Base-by-base conservation (phyloP, 1,140 invertebrate species). In the Amyelois transitella region DNA sequence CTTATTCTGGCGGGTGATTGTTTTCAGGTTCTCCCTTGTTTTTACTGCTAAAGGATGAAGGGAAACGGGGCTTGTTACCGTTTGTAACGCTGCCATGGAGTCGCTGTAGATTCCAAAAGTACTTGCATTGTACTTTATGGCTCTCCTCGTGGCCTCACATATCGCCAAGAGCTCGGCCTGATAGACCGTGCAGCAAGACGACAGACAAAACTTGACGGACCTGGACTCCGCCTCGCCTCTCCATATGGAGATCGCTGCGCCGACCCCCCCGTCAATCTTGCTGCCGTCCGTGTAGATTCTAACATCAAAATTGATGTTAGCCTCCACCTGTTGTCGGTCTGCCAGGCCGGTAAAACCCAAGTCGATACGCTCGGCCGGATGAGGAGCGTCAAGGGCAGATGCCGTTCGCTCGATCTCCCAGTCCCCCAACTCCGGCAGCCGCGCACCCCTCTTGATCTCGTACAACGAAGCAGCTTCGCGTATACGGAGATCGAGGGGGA, bases 91-190 rank as follows among this genome's bases (percentile, higher is more conserved):
- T 8, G 67, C 50, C 21, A 21, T 59, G 0, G 67, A 68, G 61
- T 70, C 67, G 17, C 59, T 55, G 21, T 55, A 60, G 18, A 69
- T 58, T 4, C 19, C 49, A 32, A 55, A 52, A 12, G n/a, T 38
- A 0, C 0, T 14, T 17, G 17, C 49, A 0, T 0, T 10, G 1
- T 20, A 10, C 19, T 28, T 38, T 0, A 56, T 6, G 4, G 54
- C 32, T 3, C 22, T n/a, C n/a, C 17, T 18, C 0, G 57, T 50
- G 0, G 60, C 65, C 49, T 43, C 24, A 0, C 19, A 10, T 24
- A 66, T 19, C 18, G 60, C 64, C 8, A 60, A 10, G 1, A 70
- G 43, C 44, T 71, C 69, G 1, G 69, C 64, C 45, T 71, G 69
- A 52, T 57, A 67, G 18, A 67, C 69, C 0, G 68, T 58, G 55